phyloP scores from a whole-genome alignment of 2,113 vertebrate species.

The Nibea coibor region DNA sequence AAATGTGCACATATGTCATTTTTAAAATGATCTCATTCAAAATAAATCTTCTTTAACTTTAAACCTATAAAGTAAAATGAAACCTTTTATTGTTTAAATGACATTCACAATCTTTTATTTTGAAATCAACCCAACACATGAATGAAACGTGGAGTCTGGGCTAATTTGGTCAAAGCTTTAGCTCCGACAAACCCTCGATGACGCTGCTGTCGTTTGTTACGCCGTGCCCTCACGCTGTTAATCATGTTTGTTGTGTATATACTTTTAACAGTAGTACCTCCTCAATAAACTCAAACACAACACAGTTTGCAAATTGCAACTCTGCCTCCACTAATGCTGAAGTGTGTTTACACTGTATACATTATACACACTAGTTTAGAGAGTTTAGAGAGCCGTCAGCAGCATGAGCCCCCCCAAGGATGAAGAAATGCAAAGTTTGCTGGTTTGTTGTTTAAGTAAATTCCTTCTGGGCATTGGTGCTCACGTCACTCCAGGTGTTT shows the following conservation, averaged over 20 bases:
- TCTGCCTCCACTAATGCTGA: conserved; percentile 9
- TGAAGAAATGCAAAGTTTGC: not conserved
- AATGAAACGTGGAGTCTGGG: not conserved
- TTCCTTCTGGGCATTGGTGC: not conserved
- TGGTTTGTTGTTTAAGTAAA: not conserved
- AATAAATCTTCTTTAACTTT: not conserved
- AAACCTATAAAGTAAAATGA: not conserved
- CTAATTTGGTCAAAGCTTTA: not conserved
- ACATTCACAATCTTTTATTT: not conserved
- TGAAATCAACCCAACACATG: not conserved
- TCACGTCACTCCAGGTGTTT: not conserved
- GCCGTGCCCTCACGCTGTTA: not conserved
- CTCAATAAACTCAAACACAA: conserved; percentile 1
- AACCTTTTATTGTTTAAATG: not conserved
- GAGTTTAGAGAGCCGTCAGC: not conserved
- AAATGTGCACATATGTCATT: no score
- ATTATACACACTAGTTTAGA: not conserved
- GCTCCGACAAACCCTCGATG: not conserved
- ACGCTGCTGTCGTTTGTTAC: not conserved
- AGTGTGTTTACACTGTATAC: not conserved
- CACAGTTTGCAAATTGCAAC: not conserved
- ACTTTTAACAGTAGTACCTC: not conserved
- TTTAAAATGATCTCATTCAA: not conserved
- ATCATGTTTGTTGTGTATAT: not conserved
- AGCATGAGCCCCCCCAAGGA: not conserved